Percentiles rank a stretch among this genome's conserved stretches.
Evolutionary conservation across 1,140 invertebrate genomes (phyloP).

Genomic region (Leptoteleia sp.): DNA sequence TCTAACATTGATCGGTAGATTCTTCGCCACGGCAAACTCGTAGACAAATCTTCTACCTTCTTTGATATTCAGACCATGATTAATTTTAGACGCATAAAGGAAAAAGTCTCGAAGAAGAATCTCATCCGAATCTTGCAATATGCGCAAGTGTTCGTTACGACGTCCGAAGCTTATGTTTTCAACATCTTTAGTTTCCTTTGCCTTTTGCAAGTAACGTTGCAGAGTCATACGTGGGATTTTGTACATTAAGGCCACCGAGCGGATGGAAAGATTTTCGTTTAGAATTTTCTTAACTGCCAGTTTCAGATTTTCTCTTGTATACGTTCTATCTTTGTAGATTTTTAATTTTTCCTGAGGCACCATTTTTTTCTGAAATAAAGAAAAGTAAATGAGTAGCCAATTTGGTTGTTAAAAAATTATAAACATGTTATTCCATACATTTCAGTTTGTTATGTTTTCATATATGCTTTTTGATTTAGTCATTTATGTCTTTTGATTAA

Average conservation of each 20-base stretch:
- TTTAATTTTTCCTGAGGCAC: constrained; percentile 16
- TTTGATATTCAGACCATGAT: constrained; percentile 53
- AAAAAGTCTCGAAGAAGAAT: constrained; percentile 45
- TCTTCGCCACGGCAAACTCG: constrained; percentile 49
- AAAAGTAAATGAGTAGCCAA: too few species aligned
- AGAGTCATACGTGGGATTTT: constrained; percentile 54
- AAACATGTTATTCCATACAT: too few species aligned
- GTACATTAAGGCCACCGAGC: constrained; percentile 36
- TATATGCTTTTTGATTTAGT: too few species aligned
- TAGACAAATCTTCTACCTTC: constrained; percentile 54
- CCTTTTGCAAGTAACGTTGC: constrained; percentile 52
- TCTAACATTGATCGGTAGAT: constrained; percentile 9
- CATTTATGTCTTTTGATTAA: too few species aligned
- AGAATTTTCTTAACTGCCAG: constrained; percentile 39
- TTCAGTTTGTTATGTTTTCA: too few species aligned
- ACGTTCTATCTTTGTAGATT: constrained; percentile 2
- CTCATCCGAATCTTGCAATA: constrained; percentile 47
- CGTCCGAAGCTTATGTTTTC: constrained; percentile 36
- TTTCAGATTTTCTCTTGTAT: constrained; percentile 47
- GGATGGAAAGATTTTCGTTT: constrained; percentile 43
- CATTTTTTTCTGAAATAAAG: constrained; percentile 2
- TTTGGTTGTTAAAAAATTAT: too few species aligned
- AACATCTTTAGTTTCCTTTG: constrained; percentile 23
- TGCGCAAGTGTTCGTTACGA: constrained; percentile 33
- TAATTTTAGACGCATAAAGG: constrained; percentile 47